Base-by-base conservation (phyloP, 2,797 vertebrate species). In the Taenioides sp. region DNA sequence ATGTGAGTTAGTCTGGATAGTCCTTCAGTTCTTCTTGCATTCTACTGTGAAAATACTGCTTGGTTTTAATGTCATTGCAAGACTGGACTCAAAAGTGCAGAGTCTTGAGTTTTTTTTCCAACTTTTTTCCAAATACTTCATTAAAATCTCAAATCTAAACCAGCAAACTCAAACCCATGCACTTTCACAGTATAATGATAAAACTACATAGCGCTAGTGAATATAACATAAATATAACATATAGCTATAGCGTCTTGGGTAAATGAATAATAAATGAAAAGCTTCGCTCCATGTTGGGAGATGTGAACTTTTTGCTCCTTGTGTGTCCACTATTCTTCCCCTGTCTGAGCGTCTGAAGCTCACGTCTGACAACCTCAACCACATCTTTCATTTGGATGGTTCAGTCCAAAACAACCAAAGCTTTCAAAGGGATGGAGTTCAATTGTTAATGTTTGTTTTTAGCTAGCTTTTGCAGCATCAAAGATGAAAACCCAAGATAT, bases 391-490 rank as follows among this genome's bases (percentile, higher is more conserved):
- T 12, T 50, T 62, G 37, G 60, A 62, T 2, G 60, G 37, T 63
- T 11, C 71, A 80, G 79, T 75, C 76, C 75, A 83, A 75, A 76
- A 74, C 65, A 66, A 5, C 28, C 12, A 37, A 34, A 5, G 37
- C 72, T 70, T 71, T 64, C 22, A 47, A 84, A 81, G 75, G 79
- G 81, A 84, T 82, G 79, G 84, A 74, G 82, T 89, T 75, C 73
- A 80, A 88, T 81, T 79, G 85, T 92, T 92, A 91, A 92, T 91
- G 91, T 89, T 83, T 82, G 93, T 92, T 92, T 92, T 92, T 92
- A 94, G 94, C 92, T 94, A 96, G 94, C 93, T 87, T 93, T 92
- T 89, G 88, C 93, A 92, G 89, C 96, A 97, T 96, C 96, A 97
- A 96, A 97, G 95, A 97, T 96, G 96, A 96, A 96, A 90, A 81